Base-by-base conservation (phyloP, 2,797 vertebrate genomes). In the Falco cherrug region DNA sequence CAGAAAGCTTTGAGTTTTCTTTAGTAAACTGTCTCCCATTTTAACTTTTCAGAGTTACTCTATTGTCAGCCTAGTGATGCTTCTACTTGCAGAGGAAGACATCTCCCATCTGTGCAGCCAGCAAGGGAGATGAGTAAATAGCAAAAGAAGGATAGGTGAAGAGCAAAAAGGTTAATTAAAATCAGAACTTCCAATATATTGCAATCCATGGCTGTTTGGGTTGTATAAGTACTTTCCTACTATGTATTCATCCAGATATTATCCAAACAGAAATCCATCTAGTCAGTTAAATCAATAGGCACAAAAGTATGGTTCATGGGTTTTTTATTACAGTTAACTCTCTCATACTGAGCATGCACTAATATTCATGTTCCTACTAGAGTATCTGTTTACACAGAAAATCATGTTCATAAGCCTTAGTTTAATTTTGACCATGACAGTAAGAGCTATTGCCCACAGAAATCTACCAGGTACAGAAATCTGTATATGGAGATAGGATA, bases 151-250 rank as follows among this genome's bases (percentile, higher is more conserved):
- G 56, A 84, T 59, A 76, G 47, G 47, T 63, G 21, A 47, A 92
- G 76, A 28, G 43, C 43, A 93, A 92, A 95, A 88, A 47, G 25
- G 54, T 74, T 89, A 93, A 87, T 82, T 93, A 77, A 90, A 84
- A 93, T 57, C 39, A 60, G 37, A 81, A 67, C 29, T 50, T 94
- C 16, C 28, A 67, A 51, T 73, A 28, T 24, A 25, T 54, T 89
- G 35, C 70, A 91, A 53, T 91, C 83, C 78, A 51, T 76, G 16
- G 22, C 64, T 87, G n/a, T 13, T 81, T 69, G 43, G 56, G 37
- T 29, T 89, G 37, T 65, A 74, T 15, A 87, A 96, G 75, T 81
- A 87, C n/a, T 84, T 74, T 83, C 41, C 63, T 76, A 50, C 26
- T 31, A 25, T 16, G 18, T 19, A 59, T 14, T 54, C 8, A 73